A percentile compares a stretch with the other conserved stretches of the same genome.
These are phyloP conservation scores for Pyrocephalus nanus DNA, from an alignment of 2,797 vertebrate species.

Conservation along the genomic window DNA sequence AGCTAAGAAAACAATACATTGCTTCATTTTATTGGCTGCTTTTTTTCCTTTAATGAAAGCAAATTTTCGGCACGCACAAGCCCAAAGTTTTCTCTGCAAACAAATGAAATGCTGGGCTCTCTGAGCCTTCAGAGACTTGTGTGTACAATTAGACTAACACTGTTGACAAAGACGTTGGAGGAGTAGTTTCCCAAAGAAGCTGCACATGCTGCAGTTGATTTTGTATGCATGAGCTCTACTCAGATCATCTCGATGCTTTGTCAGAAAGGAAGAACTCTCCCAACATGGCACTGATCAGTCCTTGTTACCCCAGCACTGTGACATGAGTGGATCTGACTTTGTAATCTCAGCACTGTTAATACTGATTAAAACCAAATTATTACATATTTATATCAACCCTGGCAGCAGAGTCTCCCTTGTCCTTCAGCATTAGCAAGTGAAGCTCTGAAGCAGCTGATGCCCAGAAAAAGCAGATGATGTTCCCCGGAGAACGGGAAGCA, in stretches of 20 bases:
- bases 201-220: neutral
- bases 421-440: constrained; percentile 39
- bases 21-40: neutral
- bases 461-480: neutral
- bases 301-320: neutral
- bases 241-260: neutral
- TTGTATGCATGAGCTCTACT: neutral
- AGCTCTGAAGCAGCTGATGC: constrained; percentile 21
- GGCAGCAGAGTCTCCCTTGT: constrained; percentile 42
- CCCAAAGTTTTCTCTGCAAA: neutral
- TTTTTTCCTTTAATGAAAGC: neutral
- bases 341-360: constrained; percentile 60
- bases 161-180: neutral
- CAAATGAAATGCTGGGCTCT: neutral
- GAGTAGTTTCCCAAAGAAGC: neutral
- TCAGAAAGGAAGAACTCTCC: neutral
- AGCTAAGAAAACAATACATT: neutral
- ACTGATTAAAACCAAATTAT: constrained; percentile 53
- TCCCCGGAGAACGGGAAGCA: neutral
- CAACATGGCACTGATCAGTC: neutral
- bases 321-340: constrained; percentile 34
- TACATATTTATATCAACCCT: constrained; percentile 31
- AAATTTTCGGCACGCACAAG: neutral
- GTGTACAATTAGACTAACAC: neutral
- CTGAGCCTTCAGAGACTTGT: neutral